These are phyloP conservation scores for Chiroxiphia lanceolata DNA, from an alignment of 2,797 vertebrate species.

Conservation along the genomic window DNA sequence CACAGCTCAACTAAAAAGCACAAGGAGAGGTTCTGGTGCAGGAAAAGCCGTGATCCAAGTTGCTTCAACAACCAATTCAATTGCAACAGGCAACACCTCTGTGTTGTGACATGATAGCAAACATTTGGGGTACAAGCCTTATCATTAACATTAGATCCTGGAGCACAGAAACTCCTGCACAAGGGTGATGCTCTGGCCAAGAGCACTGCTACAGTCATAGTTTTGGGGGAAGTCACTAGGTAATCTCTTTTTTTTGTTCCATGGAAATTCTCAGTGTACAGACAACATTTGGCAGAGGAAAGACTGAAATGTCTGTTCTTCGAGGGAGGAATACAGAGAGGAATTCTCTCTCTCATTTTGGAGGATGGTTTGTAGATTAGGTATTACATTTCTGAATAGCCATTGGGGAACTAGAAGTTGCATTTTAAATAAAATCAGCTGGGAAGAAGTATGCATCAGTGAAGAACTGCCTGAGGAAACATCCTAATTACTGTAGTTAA, in stretches of 20 bases:
- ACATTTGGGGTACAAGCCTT: background rate
- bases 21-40: background rate
- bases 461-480: background rate
- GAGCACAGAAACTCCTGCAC: background rate
- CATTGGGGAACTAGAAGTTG: background rate
- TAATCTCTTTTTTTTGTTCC: background rate
- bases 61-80: background rate
- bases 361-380: background rate
- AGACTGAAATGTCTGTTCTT: background rate
- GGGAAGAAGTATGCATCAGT: background rate
- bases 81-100: background rate
- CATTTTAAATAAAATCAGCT: conserved; percentile 16
- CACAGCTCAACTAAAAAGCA: background rate
- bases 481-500: background rate
- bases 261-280: background rate
- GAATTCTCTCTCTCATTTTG: background rate
- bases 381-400: background rate
- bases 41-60: accelerated
- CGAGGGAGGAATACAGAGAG: background rate
- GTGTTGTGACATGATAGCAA: background rate
- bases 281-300: background rate
- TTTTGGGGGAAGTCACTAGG: background rate
- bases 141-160: background rate
- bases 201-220: background rate
- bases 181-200: background rate